Evolutionary conservation across 2,888 invertebrate genomes (phyloP).

Genomic region (Sclerodermus sp.): DNA sequence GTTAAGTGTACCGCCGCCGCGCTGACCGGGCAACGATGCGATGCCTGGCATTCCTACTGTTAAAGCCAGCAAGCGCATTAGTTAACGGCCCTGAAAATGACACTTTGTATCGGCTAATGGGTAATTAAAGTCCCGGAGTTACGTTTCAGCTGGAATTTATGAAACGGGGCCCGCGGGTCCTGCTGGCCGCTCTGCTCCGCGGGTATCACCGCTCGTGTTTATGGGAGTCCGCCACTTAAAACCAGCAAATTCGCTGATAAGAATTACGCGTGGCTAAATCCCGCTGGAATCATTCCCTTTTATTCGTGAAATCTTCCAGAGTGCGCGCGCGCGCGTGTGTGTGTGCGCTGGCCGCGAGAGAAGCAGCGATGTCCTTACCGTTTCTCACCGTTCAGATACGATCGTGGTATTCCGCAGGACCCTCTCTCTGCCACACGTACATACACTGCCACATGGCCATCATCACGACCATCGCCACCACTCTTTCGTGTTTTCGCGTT

Average conservation of each 20-base stretch:
- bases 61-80: constrained; percentile 34
- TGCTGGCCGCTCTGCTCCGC: not conserved
- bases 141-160: constrained; percentile 41
- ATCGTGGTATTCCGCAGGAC: too few relatives aligned
- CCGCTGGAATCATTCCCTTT: too few relatives aligned
- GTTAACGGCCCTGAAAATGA: constrained; percentile 45
- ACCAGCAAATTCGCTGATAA: constrained; percentile 21
- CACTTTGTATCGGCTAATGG: constrained; percentile 48
- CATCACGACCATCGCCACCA: too few relatives aligned
- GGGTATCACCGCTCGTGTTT: constrained; percentile 19
- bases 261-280: not conserved
- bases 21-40: not conserved
- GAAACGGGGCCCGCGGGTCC: constrained; percentile 19
- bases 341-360: too few relatives aligned
- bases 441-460: too few relatives aligned
- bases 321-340: too few relatives aligned
- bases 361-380: too few relatives aligned
- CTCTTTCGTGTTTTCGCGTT: too few relatives aligned
- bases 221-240: constrained; percentile 28
- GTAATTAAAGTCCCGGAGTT: constrained; percentile 43
- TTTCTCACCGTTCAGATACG: too few relatives aligned
- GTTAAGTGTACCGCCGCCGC: constrained; percentile 5
- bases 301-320: too few relatives aligned
- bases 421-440: too few relatives aligned
- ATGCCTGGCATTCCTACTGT: constrained; percentile 28